These are phyloP conservation scores for Drosophila ficusphila DNA, from an alignment of 1,140 invertebrate species.

Conservation along the genomic window DNA sequence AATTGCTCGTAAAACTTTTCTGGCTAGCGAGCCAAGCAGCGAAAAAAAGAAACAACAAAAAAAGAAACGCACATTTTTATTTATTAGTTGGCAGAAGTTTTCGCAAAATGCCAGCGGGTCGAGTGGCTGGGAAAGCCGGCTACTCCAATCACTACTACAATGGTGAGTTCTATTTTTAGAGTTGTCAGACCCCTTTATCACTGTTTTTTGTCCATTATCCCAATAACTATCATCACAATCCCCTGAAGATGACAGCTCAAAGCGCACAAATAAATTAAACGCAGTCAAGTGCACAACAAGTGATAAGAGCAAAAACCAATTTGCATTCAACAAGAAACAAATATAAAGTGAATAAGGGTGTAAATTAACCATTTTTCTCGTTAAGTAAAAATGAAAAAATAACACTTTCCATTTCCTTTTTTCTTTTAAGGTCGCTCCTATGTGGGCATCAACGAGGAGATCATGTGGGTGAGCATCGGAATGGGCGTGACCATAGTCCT, in stretches of 20 bases:
- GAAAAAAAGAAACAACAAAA: neutral
- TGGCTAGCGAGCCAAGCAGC: conserved; percentile 29
- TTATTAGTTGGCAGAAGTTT: conserved; percentile 5
- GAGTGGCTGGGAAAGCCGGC: conserved; percentile 89
- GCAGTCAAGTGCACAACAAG: no score
- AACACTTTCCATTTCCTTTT: neutral
- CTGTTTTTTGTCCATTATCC: neutral
- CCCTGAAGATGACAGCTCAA: neutral
- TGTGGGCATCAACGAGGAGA: conserved; percentile 93
- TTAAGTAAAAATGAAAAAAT: no score
- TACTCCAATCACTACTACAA: conserved; percentile 89
- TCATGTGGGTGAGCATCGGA: conserved; percentile 93
- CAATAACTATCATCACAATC: neutral
- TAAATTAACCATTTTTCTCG: no score
- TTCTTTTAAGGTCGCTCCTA: conserved; percentile 87
- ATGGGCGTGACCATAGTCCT: conserved; percentile 93
- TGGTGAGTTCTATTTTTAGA: conserved; percentile 85
- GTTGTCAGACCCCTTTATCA: neutral
- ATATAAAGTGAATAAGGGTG: no score
- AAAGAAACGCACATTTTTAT: conserved; percentile 5
- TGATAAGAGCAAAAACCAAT: no score
- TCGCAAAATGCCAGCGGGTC: conserved; percentile 85
- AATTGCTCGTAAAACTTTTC: conserved; percentile 11
- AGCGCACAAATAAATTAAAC: no score
- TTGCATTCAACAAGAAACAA: no score